Base-by-base conservation (phyloP, 2,797 vertebrate genomes). In the Liasis olivaceus region DNA sequence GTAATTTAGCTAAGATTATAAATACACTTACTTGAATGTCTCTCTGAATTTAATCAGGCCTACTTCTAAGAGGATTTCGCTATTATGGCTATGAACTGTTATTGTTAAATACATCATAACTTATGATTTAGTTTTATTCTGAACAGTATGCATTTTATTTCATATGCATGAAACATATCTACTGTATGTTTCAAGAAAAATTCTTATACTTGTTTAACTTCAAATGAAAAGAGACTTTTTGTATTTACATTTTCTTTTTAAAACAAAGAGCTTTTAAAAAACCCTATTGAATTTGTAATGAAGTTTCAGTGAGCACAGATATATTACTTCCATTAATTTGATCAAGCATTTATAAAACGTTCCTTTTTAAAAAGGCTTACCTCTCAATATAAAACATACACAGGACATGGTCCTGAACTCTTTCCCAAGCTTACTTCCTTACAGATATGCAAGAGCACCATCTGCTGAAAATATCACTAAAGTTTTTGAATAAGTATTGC, bases 361-460 rank as follows among this genome's bases (percentile, higher is more conserved):
- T 31, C 20, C 20, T 56, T 89, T 62, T 36, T 56, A 56, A 87
- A 26, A 47, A 7, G 56, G n/a, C 42, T 77, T 31, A 77, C 42
- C 87, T 36, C 14, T 28, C 13, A 87, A 28, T 54, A 36, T 60
- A 88, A 90, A 90, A 89, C 28, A 36, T 54, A 24, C 47, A 85
- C 2, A 36, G 81, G 11, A 22, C 59, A 2, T 14, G 81, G 72
- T 31, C 88, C 9, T 54, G 60, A 85, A 62, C 13, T 28, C 7
- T 81, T 72, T n/a, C 77, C 31, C 22, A 42, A 81, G 84, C 42
- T 63, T 88, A 26, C 63, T 95, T 28, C 17, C 87, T 63, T 63
- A 88, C 3, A 54, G 7, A 54, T 24, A 51, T 1, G 11, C 36
- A 95, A 94, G 64, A 91, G 64, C 0, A 92, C 81, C 93, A 95